phyloP scores from a whole-genome alignment of 2,888 invertebrate genomes.

The Lingula anatina region DNA sequence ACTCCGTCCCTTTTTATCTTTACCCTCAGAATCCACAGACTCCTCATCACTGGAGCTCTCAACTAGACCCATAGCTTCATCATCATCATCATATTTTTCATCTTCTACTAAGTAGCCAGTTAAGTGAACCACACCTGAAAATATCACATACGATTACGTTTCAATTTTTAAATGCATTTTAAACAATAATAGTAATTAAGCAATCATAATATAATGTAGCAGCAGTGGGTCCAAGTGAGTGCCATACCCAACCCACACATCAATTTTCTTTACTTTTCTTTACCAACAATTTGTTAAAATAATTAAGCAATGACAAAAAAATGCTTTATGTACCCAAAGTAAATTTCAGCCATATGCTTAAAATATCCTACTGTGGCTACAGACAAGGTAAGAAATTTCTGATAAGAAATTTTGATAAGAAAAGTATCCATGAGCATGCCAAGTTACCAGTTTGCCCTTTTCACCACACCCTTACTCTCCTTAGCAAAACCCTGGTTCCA shows the following conservation, averaged over 20 bases:
- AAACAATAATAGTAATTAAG: background rate
- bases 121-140: constrained; percentile 40
- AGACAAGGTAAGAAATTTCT: too few species aligned
- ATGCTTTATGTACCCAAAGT: background rate
- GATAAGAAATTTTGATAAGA: too few species aligned
- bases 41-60: constrained; percentile 9
- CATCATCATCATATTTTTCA: constrained; percentile 12
- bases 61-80: constrained; percentile 3
- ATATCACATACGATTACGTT: background rate
- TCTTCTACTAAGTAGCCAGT: constrained; percentile 47
- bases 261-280: too few species aligned
- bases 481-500: too few species aligned
- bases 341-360: too few species aligned
- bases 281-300: too few species aligned
- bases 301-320: background rate
- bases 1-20: constrained; percentile 9
- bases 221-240: too few species aligned
- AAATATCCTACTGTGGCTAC: too few species aligned
- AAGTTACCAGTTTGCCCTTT: too few species aligned
- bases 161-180: background rate
- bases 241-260: too few species aligned
- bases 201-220: background rate
- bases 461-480: too few species aligned
- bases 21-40: constrained; percentile 15
- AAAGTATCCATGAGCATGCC: too few species aligned